These are phyloP conservation scores for Oscheius myriophilus DNA, from an alignment of 2,888 invertebrate genomes.

Conservation along the genomic window DNA sequence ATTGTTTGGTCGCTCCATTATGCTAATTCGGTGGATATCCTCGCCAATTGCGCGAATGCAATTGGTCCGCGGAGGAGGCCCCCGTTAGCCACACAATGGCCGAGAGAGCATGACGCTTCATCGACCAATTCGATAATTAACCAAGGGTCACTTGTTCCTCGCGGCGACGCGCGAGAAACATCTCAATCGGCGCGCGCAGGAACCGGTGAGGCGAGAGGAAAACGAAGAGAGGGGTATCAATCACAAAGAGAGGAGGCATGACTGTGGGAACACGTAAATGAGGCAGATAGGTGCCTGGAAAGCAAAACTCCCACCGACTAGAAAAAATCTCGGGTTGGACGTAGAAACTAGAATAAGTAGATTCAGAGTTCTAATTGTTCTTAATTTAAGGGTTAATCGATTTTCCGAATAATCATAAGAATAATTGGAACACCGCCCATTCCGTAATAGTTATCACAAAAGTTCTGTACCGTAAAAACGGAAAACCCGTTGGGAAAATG, in stretches of 20 bases:
- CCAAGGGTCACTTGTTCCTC: background rate
- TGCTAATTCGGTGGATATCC: conserved; percentile 35
- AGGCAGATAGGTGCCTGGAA: no score
- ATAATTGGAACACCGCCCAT: no score
- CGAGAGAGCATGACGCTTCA: conserved; percentile 19
- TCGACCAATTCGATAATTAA: conserved; percentile 24
- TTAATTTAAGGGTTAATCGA: no score
- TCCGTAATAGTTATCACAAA: no score
- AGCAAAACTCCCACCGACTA: no score
- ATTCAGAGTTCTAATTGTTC: no score
- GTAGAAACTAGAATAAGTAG: no score
- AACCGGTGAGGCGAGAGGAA: background rate
- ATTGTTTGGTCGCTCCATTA: conserved; percentile 36
- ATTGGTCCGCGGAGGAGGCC: conserved; percentile 19
- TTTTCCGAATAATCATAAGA: no score
- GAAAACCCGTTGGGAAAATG: no score
- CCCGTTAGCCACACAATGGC: conserved; percentile 28
- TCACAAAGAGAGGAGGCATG: background rate
- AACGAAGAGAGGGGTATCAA: background rate
- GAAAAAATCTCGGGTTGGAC: no score
- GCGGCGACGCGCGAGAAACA: background rate
- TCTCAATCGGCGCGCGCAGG: background rate
- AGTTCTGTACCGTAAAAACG: no score
- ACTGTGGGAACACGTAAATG: no score
- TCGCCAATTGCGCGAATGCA: conserved; percentile 26